These are phyloP conservation scores for Apis cerana DNA, from an alignment of 1,140 invertebrate species.

Conservation along the genomic window DNA sequence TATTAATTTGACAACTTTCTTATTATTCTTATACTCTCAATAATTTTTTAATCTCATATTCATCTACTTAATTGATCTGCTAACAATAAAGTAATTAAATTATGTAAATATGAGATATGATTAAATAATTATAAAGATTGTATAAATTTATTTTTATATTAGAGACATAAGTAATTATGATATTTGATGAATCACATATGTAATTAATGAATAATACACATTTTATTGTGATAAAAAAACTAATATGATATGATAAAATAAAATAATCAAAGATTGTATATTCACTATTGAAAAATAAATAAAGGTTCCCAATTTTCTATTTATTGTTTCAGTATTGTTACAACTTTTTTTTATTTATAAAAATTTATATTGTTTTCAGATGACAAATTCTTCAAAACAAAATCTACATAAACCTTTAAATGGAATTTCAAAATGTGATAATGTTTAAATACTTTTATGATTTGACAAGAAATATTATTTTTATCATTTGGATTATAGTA, in stretches of 20 bases:
- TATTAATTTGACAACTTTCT: constrained; percentile 59
- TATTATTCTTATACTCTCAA: background rate
- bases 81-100: background rate
- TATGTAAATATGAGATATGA: constrained; percentile 18
- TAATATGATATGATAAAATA: constrained; percentile 23
- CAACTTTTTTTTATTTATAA: constrained; percentile 33
- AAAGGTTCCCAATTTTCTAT: constrained; percentile 60
- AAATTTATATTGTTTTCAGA: constrained; percentile 63
- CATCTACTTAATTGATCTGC: background rate
- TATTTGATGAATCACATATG: constrained; percentile 33
- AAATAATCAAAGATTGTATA: constrained; percentile 51
- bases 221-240: constrained; percentile 41
- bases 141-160: constrained; percentile 44
- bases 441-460: background rate
- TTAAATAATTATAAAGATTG: background rate
- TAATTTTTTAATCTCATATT: background rate
- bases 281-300: constrained; percentile 59
- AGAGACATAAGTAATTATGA: constrained; percentile 29
- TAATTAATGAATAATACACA: constrained; percentile 31
- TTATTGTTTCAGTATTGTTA: constrained; percentile 21
- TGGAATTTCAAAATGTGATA: constrained; percentile 45
- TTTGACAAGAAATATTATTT: constrained; percentile 32
- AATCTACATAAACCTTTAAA: constrained; percentile 40
- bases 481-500: constrained; percentile 10
- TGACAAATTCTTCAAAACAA: constrained; percentile 45